Evolutionary conservation across 2,113 vertebrate genomes (phyloP), one percentile per base, ranked within the genome.

Genomic region (Campylomormyrus numenius): DNA sequence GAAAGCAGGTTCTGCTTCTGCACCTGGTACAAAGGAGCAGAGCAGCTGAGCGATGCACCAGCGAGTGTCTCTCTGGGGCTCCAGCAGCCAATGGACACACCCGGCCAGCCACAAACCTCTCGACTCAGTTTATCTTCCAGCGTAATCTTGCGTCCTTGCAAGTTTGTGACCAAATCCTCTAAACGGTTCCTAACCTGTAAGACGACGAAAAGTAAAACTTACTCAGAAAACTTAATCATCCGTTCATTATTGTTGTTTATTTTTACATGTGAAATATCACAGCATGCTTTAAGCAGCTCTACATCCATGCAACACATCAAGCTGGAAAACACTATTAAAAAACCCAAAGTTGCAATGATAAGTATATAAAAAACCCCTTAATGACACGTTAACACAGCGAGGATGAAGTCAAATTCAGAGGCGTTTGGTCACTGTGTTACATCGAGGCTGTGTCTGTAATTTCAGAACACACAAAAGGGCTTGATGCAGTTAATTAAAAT

Each of bases 91-190:
- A 66, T 35, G n/a, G 24, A 45, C 19, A 13, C 21, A 27, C 24
- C 9, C 39, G 17, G 53, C 10, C 31, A 31, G 11, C 70, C 88
- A 91, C 27, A 11, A 90, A 98, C 97, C 97, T 98, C 96, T 89
- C 94, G 95, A 90, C 87, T 97, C 19, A 97, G 95, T 89, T 97
- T 96, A 52, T 97, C 96, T 92, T 97, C 97, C 91, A 96, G 94
- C 92, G 93, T 95, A 93, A 97, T 95, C 91, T 97, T 97, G 90
- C 94, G 93, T 93, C 96, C 96, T 90, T 94, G 97, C 83, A 98
- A 95, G 90, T 95, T 94, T 56, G 93, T 96, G 89, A 97, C 95
- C 93, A 97, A 92, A 90, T 97, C 96, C 90, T 98, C 97, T 90
- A 98, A 93, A 88, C 94, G 96, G 89, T 92, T 93, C 89, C 95